Evolutionary conservation across 2,113 vertebrate species (phyloP), one percentile per base, ranked within the genome.

Genomic region (Anser brachyrhynchus): DNA sequence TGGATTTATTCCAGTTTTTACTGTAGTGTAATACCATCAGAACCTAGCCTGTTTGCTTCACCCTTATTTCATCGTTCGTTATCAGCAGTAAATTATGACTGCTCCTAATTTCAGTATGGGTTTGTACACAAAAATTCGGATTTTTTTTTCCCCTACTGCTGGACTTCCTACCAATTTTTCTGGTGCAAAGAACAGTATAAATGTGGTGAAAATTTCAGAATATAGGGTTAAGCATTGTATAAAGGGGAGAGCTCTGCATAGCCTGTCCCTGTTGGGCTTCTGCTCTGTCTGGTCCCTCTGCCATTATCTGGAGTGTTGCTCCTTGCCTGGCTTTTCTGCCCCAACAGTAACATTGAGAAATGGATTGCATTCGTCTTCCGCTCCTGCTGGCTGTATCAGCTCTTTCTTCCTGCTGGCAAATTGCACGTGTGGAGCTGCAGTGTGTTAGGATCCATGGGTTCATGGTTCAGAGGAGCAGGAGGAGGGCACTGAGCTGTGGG

Each of bases 1-100:
- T 96, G 73, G 80, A 82, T 89, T 93, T 80, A 54, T 84, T 94
- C 87, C 84, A 93, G 11, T 51, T 93, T 91, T 96, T 96, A 25
- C 64, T 80, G 39, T 80, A 78, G 28, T 59, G 67, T 71, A 74
- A 74, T 43, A 70, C 71, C 79, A 85, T 92, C 59, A 76, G 74
- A 91, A 91, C 12, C 17, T 89, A 70, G 13, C 70, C 33, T 65
- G 3, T 86, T 92, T 82, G 26, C 81, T 84, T 87, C 62, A 84
- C 62, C 16, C 46, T 18, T 46, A 43, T 22, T 80, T 89, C 46
- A 81, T 89, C 7, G 19, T 62, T 58, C 55, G 13, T 66, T 80
- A 69, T 15, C 22, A 87, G 39, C 39, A 58, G 37, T 51, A 71
- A 73, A 72, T 89, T 23, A 54, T 70, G 66, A 25, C 51, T 73